These are phyloP conservation scores for Pristionchus mayeri DNA, from an alignment of 2,888 invertebrate species.

Conservation along the genomic window DNA sequence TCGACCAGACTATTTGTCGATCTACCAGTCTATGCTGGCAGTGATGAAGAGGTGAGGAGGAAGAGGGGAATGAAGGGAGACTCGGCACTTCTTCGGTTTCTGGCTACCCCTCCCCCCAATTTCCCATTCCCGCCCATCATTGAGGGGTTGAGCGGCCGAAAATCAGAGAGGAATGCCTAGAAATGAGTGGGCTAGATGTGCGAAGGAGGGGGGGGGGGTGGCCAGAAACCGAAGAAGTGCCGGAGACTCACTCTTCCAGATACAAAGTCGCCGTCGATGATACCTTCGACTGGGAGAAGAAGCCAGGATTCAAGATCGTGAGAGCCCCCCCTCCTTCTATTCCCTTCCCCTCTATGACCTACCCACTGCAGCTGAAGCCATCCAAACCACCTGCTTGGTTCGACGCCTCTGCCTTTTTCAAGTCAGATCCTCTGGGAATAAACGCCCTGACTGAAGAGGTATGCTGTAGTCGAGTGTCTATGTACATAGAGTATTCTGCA, in stretches of 20 bases:
- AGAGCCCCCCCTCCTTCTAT: neutral
- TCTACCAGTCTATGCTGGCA: conserved; percentile 10
- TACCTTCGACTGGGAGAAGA: conserved; percentile 39
- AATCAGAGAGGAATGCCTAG: no score
- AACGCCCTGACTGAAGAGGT: neutral
- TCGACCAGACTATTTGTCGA: conserved; percentile 23
- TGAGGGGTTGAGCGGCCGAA: no score
- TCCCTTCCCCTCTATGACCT: neutral
- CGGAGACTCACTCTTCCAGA: neutral
- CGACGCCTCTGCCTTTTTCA: conserved; percentile 7
- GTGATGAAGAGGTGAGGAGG: neutral
- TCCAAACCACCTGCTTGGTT: conserved; percentile 25
- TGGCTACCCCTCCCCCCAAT: no score
- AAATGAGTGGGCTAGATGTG: no score
- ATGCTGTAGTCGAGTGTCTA: no score
- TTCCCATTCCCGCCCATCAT: no score
- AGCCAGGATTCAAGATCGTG: neutral
- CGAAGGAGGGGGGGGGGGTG: no score
- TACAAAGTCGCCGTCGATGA: neutral
- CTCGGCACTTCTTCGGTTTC: no score
- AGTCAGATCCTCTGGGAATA: conserved; percentile 22
- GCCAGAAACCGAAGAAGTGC: no score
- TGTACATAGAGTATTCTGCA: no score
- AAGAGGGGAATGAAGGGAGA: neutral
- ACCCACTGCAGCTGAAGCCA: conserved; percentile 28